Evolutionary conservation across 2,888 invertebrate genomes (phyloP), one percentile per base, ranked within the genome.

Genomic region (Aphrophora alni): DNA sequence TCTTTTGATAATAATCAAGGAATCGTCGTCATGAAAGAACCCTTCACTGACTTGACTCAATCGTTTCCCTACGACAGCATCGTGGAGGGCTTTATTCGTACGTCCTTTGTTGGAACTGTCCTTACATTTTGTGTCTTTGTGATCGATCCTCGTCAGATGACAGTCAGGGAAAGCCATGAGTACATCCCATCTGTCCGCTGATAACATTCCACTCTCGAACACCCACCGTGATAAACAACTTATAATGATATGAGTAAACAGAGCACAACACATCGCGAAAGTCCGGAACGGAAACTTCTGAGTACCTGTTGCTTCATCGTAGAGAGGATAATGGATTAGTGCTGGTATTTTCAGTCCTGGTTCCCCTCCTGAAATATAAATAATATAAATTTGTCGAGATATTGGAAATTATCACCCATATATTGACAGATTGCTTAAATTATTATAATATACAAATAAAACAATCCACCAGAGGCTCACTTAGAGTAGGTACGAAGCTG

Each of bases 211-310:
- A 59, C 86, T 87, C 83, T 89, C 89, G 86, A 91, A 91, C 51
- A 90, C 82, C 83, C 88, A 88, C 83, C 89, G 89, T 27, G 87
- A 85, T 27, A 90, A 85, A 82, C 87, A 87, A n/a, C 91, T 91
- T 25, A 92, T 89, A 44, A 88, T 81, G 24, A 91, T 87, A 74
- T 92, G 89, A 1, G 89, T 89, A 28, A 88, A 83, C 17, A 92
- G 87, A 3, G 92, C 91, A 17, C 90, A 86, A 78, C 92, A 85
- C 93, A 94, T 93, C 80, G 92, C 89, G 10, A 91, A 87, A 0
- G 93, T 93, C 81, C 93, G 90, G 86, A 92, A 93, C 1, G 94
- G 94, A 86, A 93, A 94, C 83, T 91, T 89, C 86, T 94, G 93
- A 4, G 87, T 87, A 7, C 88, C 88, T 0, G 85, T 87, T 44